Conservation (phyloP, 2,888 invertebrate species). For the Cephus runcator region DNA sequence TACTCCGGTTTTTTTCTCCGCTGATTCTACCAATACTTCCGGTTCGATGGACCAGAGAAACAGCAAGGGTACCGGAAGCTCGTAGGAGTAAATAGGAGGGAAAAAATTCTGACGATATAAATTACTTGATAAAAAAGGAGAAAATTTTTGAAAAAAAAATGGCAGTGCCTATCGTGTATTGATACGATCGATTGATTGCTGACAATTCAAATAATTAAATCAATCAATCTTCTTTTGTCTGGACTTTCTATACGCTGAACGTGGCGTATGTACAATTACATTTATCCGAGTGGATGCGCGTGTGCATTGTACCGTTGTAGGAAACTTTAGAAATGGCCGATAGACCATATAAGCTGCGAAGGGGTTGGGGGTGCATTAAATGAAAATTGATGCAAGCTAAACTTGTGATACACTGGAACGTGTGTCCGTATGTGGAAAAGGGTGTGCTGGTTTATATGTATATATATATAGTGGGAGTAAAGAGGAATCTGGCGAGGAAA, state of each 20-base stretch:
- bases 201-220: not conserved
- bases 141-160: not conserved
- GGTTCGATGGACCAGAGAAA: not conserved
- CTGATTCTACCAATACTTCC: not conserved
- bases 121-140: not conserved
- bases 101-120: not conserved
- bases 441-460: not conserved
- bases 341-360: not conserved
- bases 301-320: not conserved
- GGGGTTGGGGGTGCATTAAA: not conserved
- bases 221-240: not conserved
- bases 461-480: not conserved
- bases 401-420: not conserved
- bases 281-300: not conserved
- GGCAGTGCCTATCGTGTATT: not conserved
- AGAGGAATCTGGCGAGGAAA: not conserved
- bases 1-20: not conserved
- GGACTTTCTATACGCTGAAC: not conserved
- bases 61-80: not conserved
- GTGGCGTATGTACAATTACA: conserved; percentile 1
- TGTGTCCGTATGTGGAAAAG: not conserved
- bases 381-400: conserved; percentile 1
- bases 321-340: not conserved
- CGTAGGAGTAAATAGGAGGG: not conserved
- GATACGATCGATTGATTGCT: not conserved